Evolutionary conservation across 2,888 invertebrate species (phyloP).

Genomic region (Patella depressa): DNA sequence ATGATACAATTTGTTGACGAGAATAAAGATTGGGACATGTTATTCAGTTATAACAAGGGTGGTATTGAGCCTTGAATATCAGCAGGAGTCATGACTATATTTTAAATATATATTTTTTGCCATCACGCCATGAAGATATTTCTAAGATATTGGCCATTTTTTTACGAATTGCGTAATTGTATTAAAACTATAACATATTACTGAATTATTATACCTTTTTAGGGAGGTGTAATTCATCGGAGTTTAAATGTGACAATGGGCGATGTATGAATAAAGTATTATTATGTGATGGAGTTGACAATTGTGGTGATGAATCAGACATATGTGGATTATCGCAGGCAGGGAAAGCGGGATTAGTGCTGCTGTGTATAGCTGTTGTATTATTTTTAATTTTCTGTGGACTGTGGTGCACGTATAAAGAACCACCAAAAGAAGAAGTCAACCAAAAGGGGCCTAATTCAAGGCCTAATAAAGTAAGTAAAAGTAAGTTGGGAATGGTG

Average conservation of each 20-base stretch:
- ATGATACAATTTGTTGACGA: no score
- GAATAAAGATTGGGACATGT: no score
- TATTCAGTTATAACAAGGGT: no score
- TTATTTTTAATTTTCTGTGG: background rate
- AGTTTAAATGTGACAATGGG: slow-evolving; percentile 7
- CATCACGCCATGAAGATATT: no score
- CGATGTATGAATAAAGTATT: background rate
- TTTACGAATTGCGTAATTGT: no score
- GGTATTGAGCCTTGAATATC: no score
- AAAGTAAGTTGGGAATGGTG: no score
- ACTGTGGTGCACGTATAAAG: background rate
- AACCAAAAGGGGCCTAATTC: background rate
- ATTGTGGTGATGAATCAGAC: background rate
- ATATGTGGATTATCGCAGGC: background rate
- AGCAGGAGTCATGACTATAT: no score
- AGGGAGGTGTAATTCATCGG: background rate
- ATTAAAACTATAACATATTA: no score
- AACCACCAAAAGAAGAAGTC: background rate
- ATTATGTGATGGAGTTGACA: background rate
- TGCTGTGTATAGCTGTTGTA: background rate
- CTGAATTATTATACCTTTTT: no score
- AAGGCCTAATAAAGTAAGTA: background rate
- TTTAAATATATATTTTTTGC: no score
- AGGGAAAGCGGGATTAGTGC: background rate
- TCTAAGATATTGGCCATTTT: no score